Conservation (phyloP, 2,797 vertebrate genomes). For the Oreochromis grahami region DNA sequence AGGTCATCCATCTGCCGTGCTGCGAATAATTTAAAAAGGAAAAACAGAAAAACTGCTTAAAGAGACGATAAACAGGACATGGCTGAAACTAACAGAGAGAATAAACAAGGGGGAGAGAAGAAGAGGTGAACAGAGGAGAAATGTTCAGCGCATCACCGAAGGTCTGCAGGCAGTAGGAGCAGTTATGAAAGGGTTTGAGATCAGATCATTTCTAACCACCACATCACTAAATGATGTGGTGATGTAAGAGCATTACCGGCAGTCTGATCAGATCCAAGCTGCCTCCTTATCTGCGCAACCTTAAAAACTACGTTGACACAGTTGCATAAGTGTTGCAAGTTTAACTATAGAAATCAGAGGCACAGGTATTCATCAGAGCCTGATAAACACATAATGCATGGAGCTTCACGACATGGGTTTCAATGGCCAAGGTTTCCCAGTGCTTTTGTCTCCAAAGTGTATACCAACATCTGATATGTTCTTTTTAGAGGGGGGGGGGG, state of each 20-base stretch:
- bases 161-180: not conserved
- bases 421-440: not conserved
- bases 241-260: not conserved
- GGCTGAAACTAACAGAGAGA: not conserved
- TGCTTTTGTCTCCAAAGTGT: not conserved
- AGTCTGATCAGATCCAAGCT: not conserved
- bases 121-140: not conserved
- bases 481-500: fast-evolving
- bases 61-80: not conserved
- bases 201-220: not conserved
- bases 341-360: not conserved
- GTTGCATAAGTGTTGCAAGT: not conserved
- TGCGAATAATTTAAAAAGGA: fast-evolving
- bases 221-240: not conserved
- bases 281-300: not conserved
- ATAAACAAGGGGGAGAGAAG: not conserved
- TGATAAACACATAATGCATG: not conserved
- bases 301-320: not conserved
- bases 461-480: not conserved
- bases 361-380: not conserved
- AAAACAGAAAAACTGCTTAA: fast-evolving
- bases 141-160: not conserved
- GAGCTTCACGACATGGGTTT: not conserved
- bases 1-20: not conserved
- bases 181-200: no score